phyloP scores from a whole-genome alignment of 2,797 vertebrate genomes.

The Perodicticus potto region DNA sequence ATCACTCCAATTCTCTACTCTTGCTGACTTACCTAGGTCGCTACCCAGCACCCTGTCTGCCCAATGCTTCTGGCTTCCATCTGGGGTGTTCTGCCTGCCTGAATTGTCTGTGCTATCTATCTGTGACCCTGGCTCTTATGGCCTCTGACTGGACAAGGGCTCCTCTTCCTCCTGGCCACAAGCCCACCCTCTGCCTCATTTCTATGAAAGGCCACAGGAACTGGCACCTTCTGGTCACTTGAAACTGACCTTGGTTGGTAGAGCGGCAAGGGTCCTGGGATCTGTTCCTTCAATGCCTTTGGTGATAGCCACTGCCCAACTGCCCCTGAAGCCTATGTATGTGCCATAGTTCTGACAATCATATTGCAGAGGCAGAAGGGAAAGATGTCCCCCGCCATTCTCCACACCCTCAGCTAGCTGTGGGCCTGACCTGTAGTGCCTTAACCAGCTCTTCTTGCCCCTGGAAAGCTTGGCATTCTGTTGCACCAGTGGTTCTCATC shows the following conservation, averaged over 20 bases:
- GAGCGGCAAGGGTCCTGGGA: background rate
- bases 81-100: background rate
- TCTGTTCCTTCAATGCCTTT: background rate
- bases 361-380: background rate
- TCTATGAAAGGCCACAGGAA: background rate
- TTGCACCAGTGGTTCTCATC: background rate
- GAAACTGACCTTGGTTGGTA: background rate
- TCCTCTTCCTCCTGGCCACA: background rate
- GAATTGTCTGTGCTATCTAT: background rate
- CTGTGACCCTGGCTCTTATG: background rate
- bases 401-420: background rate
- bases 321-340: background rate
- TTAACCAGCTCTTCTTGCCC: background rate
- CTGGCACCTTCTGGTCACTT: background rate
- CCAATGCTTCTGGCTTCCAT: background rate
- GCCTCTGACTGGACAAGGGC: background rate
- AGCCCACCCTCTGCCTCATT: background rate
- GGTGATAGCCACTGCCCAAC: background rate
- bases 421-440: background rate
- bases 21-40: background rate
- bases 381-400: background rate
- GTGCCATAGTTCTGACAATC: too few relatives aligned
- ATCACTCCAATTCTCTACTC: background rate
- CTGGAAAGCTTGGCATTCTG: background rate
- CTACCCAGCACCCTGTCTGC: too few relatives aligned